Evolutionary conservation across 2,888 invertebrate genomes (phyloP), one percentile per base, ranked within the genome.

Genomic region (Pristionchus maxplancki): DNA sequence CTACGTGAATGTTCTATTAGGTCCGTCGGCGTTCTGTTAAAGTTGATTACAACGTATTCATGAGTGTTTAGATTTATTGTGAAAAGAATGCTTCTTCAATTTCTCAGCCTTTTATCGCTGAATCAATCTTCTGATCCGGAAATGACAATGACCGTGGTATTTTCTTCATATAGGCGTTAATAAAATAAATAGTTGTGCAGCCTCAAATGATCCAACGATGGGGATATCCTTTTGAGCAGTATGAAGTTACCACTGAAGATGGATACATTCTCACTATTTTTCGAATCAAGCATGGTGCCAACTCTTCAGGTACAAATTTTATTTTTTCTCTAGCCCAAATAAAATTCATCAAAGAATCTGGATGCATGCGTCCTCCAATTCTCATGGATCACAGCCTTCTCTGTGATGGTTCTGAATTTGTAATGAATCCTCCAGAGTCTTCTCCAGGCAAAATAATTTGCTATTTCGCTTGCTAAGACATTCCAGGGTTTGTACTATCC

Each of bases 241-340:
- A 83, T 20, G 83, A 83, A 83, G 53, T 83, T 6, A 53, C 53
- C 20, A 83, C 83, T 31, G 34, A 83, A 53, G 83, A 83, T 53
- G 83, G 53, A 15, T 83, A 83, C 83, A 83, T 83, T 34, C 83
- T 83, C 34, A 44, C 8, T 3, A 11, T 83, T 13, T 58, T 53
- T 83, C 31, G 83, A 24, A 83, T 83, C 13, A 24, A 28, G 13
- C 78, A 78, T 15, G 78, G 78, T 3, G 24, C 20, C 20, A 71
- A 71, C 37, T 37, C 71, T 6, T 20, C 37, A 40, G 71, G 71
- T 71, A n/a, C 20, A 6, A 31, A 20, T 28, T 9, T 11, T 20
- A 20, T 40, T 71, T 5, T 37, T 31, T 37, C 9, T 9, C 15
- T 20, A 17, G 3, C n/a, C n/a, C n/a, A n/a, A n/a, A n/a, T n/a